Percentiles rank a stretch among this genome's conserved stretches.
phyloP scores from a whole-genome alignment of 2,113 vertebrate species.

The Phaethon lepturus region DNA sequence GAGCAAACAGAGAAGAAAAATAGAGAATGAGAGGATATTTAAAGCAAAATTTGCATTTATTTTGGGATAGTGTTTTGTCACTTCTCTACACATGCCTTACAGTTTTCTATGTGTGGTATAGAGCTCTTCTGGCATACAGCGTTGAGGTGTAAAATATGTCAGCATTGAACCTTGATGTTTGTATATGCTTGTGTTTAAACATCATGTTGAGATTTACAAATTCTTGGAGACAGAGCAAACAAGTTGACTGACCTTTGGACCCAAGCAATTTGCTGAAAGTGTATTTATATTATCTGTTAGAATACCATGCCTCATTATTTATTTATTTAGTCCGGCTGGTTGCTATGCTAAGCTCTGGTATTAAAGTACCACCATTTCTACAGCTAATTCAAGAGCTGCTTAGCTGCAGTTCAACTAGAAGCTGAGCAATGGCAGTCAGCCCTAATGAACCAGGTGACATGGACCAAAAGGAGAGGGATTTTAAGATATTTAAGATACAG shows the following conservation, averaged over 20 bases:
- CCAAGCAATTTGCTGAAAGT: constrained; percentile 61
- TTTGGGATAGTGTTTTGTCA: constrained; percentile 67
- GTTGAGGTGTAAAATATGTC: constrained; percentile 61
- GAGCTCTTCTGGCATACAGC: constrained; percentile 22
- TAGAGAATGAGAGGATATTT: constrained; percentile 58
- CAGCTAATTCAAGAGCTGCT: neutral
- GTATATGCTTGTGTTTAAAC: constrained; percentile 71
- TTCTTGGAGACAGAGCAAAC: constrained; percentile 70
- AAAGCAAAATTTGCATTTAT: constrained; percentile 61
- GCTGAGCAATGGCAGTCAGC: neutral
- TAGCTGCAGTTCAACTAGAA: neutral
- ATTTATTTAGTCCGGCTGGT: constrained; percentile 16
- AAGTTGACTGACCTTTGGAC: constrained; percentile 77
- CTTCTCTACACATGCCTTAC: neutral
- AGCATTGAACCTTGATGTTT: constrained; percentile 62
- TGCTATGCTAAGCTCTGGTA: constrained; percentile 30
- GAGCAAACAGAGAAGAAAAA: constrained; percentile 55
- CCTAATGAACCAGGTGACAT: neutral
- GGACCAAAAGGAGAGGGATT: neutral
- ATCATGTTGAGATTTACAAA: constrained; percentile 77
- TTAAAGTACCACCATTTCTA: neutral
- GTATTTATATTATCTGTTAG: constrained; percentile 46
- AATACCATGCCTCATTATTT: constrained; percentile 6
- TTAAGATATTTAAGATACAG: neutral
- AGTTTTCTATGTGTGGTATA: constrained; percentile 16